A percentile compares a stretch with the other conserved stretches of the same genome.
Evolutionary conservation across 2,113 vertebrate genomes (phyloP).

Genomic region (Hymenochirus boettgeri): DNA sequence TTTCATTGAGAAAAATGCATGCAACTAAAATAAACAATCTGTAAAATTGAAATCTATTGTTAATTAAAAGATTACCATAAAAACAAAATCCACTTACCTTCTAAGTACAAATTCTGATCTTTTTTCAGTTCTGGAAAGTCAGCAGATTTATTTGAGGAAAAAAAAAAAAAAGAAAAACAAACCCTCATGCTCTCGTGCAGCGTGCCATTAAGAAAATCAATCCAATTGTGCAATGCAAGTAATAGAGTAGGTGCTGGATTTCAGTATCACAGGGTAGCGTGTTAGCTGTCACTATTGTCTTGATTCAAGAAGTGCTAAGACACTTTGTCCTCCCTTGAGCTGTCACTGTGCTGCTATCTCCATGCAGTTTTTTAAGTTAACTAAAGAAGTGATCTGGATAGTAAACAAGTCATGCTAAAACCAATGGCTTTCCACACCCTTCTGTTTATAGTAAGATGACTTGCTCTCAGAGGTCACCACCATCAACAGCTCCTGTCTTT

Average conservation of each 20-base stretch:
- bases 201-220: conserved; percentile 44
- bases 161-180: conserved; percentile 5
- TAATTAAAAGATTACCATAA: not conserved
- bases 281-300: conserved; percentile 44
- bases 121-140: not conserved
- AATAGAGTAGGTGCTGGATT: conserved; percentile 35
- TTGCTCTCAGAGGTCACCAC: conserved; percentile 66
- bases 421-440: conserved; percentile 65
- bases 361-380: conserved; percentile 58
- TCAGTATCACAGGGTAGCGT: conserved; percentile 36
- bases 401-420: conserved; percentile 63
- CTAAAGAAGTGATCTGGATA: conserved; percentile 58
- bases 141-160: conserved; percentile 4
- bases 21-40: too few relatives aligned
- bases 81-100: conserved; percentile 13
- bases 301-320: conserved; percentile 51
- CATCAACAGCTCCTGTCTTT: conserved; percentile 65
- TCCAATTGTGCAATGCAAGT: conserved; percentile 43
- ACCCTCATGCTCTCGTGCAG: not conserved
- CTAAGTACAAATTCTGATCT: not conserved
- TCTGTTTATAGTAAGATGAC: conserved; percentile 74
- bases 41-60: too few relatives aligned
- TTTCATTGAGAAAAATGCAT: not conserved
- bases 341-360: conserved; percentile 44
- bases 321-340: conserved; percentile 52